Conservation (phyloP, 2,888 invertebrate genomes). For the Podabrus alpinus region DNA sequence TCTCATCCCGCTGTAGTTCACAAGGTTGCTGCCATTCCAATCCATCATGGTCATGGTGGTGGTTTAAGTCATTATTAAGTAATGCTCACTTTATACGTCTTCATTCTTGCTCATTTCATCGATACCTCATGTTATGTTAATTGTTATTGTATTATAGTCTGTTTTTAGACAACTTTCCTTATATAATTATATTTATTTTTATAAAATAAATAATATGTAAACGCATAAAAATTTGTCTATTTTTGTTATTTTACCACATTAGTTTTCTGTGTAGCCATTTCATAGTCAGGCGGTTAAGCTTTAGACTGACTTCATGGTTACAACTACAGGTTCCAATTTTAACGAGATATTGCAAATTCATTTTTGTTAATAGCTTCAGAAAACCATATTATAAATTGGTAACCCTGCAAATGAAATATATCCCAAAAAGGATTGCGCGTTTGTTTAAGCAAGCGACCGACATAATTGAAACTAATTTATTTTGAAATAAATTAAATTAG, state of each 20-base stretch:
- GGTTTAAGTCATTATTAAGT: background rate
- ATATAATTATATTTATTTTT: background rate
- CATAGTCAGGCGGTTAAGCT: too few relatives aligned
- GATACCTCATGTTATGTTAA: background rate
- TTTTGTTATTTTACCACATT: too few relatives aligned
- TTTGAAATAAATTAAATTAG: background rate
- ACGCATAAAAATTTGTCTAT: background rate
- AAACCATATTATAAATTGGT: too few relatives aligned
- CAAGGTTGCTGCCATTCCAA: background rate
- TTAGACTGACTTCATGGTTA: too few relatives aligned
- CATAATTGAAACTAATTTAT: background rate
- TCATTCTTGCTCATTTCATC: background rate
- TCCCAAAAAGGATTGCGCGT: background rate
- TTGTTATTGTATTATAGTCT: background rate
- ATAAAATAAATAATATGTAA: slow-evolving; percentile 1
- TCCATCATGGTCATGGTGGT: background rate
- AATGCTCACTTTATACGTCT: background rate
- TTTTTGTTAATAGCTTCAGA: too few relatives aligned
- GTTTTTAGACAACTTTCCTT: background rate
- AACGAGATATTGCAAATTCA: too few relatives aligned
- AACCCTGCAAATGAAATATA: background rate
- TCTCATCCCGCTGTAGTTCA: slow-evolving; percentile 28
- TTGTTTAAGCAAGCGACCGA: background rate
- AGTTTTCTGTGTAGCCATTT: too few relatives aligned
- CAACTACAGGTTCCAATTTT: too few relatives aligned